Evolutionary conservation across 64 coral and sea anemone species (phyloP), one percentile per base, ranked within the genome.

Genomic region (Pocillopora verrucosa): DNA sequence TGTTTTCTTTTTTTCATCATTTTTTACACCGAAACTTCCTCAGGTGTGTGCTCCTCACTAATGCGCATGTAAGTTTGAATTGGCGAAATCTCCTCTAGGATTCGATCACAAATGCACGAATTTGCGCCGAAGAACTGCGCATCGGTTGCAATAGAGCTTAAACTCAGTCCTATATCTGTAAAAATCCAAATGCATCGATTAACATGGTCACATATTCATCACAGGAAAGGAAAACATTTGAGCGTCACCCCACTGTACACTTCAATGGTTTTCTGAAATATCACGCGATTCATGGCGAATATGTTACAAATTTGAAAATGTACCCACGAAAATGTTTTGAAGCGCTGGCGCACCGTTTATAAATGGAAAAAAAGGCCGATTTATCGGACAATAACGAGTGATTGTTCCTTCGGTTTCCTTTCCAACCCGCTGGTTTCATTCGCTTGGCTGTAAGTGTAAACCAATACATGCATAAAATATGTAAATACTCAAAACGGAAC

Each of bases 371-470:
- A 13, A 56, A 25, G 2, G 2, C 10, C 38, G 80, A 37, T 62
- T 4, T 20, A 26, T 57, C 0, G 2, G 16, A 25, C 4, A 13
- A 72, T n/a, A 45, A 19, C 9, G 36, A 11, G 10, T 34, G 10
- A 38, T 67, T 45, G 41, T 83, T 19, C 16, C 36, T 83, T 16
- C 36, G 26, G 37, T 68, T 83, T 19, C 60, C 0, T 16, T 69
- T 35, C 19, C n/a, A 58, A 74, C 58, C 76, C 30, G 69, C 30
- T 34, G 73, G 56, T 77, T 80, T 64, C 69, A 83, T 82, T 89
- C 88, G 79, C 76, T 93, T 89, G 34, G 73, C 79, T 78, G 85
- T 70, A 89, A 89, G 78, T 93, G 73, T 86, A 58, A 88, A 79
- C 67, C 65, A 83, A 85, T 79, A 77, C 65, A 65, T 61, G 51